Evolutionary conservation across 92 coral and sea anemone species (phyloP).

Genomic region (Pocillopora meandrina): DNA sequence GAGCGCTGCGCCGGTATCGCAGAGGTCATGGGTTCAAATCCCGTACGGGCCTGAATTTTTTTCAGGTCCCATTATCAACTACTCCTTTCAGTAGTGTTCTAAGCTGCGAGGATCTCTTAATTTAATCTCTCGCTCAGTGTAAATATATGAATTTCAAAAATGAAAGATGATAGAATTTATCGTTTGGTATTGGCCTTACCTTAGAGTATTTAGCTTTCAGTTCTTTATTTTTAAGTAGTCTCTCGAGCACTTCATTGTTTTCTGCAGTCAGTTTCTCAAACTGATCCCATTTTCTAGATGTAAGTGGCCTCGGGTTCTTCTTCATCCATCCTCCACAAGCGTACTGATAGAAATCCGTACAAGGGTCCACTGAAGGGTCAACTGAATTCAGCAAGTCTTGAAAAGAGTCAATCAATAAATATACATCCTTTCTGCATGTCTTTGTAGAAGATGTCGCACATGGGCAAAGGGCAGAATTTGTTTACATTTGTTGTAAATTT

Average conservation of each 20-base stretch:
- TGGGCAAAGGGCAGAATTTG: too few relatives aligned
- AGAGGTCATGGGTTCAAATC: too few relatives aligned
- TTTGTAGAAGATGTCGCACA: not conserved
- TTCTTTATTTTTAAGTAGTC: conserved; percentile 52
- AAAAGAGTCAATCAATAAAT: not conserved
- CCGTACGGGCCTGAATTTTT: too few relatives aligned
- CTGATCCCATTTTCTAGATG: conserved; percentile 58
- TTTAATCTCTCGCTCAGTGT: too few relatives aligned
- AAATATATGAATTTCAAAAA: too few relatives aligned
- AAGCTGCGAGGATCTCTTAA: too few relatives aligned
- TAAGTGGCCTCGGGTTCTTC: conserved; percentile 64
- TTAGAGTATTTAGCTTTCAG: conserved; percentile 58
- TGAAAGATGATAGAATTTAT: not conserved
- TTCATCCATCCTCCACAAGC: conserved; percentile 91
- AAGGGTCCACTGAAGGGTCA: conserved; percentile 78
- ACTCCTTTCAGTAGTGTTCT: too few relatives aligned
- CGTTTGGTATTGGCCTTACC: conserved; percentile 28
- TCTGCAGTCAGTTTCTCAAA: conserved; percentile 62
- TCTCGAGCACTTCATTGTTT: conserved; percentile 58
- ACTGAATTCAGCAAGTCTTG: conserved; percentile 73
- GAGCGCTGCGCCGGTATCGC: too few relatives aligned
- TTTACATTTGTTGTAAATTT: too few relatives aligned
- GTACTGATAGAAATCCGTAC: conserved; percentile 85
- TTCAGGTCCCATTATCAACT: too few relatives aligned
- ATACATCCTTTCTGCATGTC: not conserved